Percentiles rank a stretch among this genome's conserved stretches.
Evolutionary conservation across 2,888 invertebrate species (phyloP).

Genomic region (Ptychoptera contaminata): DNA sequence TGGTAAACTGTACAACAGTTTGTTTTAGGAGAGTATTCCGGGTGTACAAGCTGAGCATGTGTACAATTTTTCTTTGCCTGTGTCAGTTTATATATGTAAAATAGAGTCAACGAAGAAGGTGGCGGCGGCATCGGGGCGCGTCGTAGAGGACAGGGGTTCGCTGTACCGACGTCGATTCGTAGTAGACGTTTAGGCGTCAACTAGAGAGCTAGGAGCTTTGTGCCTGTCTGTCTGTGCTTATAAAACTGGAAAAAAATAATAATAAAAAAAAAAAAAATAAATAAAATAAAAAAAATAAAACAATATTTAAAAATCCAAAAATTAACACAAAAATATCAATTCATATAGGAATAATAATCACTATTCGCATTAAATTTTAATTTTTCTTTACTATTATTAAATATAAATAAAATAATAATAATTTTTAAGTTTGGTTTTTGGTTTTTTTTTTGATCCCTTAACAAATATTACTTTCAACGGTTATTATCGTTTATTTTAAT

Average conservation of each 20-base stretch:
- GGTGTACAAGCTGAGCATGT: too few species aligned
- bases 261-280: background rate
- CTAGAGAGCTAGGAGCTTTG: slow-evolving; percentile 33
- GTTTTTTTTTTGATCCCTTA: too few species aligned
- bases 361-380: background rate
- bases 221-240: slow-evolving; percentile 7
- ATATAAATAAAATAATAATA: too few species aligned
- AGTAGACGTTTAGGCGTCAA: slow-evolving; percentile 37
- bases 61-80: too few species aligned
- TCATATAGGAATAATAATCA: background rate
- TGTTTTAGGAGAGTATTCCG: too few species aligned
- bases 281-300: background rate
- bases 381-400: too few species aligned
- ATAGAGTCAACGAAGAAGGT: too few species aligned
- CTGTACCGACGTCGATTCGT: slow-evolving; percentile 33
- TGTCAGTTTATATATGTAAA: too few species aligned
- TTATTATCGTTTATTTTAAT: too few species aligned
- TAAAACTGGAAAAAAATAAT: slow-evolving; percentile 1
- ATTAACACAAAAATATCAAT: background rate
- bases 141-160: slow-evolving; percentile 27
- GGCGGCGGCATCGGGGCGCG: slow-evolving; percentile 5
- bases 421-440: too few species aligned
- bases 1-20: too few species aligned
- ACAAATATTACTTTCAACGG: too few species aligned
- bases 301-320: background rate